Conservation (phyloP, 2,797 vertebrate species). For the Pangasius macronema region DNA sequence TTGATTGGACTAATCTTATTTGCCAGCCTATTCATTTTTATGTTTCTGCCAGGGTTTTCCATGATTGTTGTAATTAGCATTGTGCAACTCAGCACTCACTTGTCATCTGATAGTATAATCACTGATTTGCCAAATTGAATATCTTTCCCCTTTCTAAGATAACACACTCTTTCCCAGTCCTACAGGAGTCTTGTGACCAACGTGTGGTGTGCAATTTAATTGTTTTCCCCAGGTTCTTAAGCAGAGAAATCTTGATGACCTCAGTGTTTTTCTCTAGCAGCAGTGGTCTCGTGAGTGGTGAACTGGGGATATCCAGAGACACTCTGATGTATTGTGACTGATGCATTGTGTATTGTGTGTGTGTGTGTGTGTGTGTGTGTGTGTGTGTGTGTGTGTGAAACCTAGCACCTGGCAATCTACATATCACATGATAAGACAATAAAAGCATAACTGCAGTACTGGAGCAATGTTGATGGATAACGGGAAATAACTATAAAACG, state of each 20-base stretch:
- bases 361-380: slow-evolving; percentile 31
- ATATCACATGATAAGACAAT: slow-evolving; percentile 25
- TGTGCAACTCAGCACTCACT: slow-evolving; percentile 71
- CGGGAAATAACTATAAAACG: neutral
- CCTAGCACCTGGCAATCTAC: neutral
- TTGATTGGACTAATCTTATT: slow-evolving; percentile 52
- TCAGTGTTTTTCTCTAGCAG: slow-evolving; percentile 71
- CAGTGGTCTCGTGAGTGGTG: slow-evolving; percentile 71
- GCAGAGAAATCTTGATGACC: slow-evolving; percentile 72
- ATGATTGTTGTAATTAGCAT: slow-evolving; percentile 61
- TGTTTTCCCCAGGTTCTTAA: slow-evolving; percentile 77
- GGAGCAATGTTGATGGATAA: neutral
- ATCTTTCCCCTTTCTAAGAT: slow-evolving; percentile 44
- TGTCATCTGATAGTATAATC: slow-evolving; percentile 73
- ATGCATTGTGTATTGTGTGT: slow-evolving; percentile 14
- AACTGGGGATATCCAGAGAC: slow-evolving; percentile 71
- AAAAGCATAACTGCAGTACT: neutral
- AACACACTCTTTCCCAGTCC: slow-evolving; percentile 60
- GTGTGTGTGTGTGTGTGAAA: neutral
- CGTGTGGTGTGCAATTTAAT: slow-evolving; percentile 78
- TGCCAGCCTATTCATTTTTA: slow-evolving; percentile 39
- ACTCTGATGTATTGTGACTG: slow-evolving; percentile 53
- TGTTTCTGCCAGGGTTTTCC: slow-evolving; percentile 44
- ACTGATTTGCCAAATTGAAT: slow-evolving; percentile 56
- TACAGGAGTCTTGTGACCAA: slow-evolving; percentile 80